phyloP scores from a whole-genome alignment of 2,797 vertebrate species.

The Tapirus indicus region DNA sequence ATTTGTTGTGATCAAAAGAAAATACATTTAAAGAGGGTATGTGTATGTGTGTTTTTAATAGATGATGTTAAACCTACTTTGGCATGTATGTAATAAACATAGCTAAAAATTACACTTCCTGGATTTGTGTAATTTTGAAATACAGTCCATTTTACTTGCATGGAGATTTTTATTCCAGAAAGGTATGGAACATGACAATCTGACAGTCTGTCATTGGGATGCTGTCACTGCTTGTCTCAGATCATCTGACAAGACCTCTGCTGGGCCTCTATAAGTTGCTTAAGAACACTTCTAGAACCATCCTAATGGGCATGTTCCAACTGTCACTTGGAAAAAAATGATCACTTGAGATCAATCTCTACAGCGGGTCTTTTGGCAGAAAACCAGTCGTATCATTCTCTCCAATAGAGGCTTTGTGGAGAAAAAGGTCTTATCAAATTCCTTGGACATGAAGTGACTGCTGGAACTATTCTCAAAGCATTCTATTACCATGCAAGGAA shows the following conservation, averaged over 20 bases:
- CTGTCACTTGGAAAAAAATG: slow-evolving; percentile 38
- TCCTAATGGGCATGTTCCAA: slow-evolving; percentile 39
- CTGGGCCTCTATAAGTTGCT: background rate
- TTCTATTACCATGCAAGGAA: background rate
- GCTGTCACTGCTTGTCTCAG: slow-evolving; percentile 36
- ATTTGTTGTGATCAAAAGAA: background rate
- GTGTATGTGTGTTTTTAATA: background rate
- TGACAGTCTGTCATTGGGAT: slow-evolving; percentile 41
- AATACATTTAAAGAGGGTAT: background rate
- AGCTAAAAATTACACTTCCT: background rate
- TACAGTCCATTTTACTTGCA: background rate
- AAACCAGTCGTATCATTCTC: slow-evolving; percentile 52
- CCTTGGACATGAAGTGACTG: slow-evolving; percentile 22
- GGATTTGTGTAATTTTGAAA: slow-evolving; percentile 33
- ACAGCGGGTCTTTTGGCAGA: background rate
- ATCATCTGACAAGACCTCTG: slow-evolving; percentile 52
- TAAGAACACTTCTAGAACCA: slow-evolving; percentile 59
- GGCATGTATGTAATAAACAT: background rate
- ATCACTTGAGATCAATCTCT: slow-evolving; percentile 45
- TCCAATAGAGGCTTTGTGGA: slow-evolving; percentile 35
- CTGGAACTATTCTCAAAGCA: slow-evolving; percentile 10
- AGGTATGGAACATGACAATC: slow-evolving; percentile 51
- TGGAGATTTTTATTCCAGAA: slow-evolving; percentile 58
- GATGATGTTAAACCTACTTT: background rate
- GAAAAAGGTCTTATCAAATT: slow-evolving; percentile 42